Base-by-base conservation (phyloP, 2,113 vertebrate species). In the Rhinolophus sinicus region DNA sequence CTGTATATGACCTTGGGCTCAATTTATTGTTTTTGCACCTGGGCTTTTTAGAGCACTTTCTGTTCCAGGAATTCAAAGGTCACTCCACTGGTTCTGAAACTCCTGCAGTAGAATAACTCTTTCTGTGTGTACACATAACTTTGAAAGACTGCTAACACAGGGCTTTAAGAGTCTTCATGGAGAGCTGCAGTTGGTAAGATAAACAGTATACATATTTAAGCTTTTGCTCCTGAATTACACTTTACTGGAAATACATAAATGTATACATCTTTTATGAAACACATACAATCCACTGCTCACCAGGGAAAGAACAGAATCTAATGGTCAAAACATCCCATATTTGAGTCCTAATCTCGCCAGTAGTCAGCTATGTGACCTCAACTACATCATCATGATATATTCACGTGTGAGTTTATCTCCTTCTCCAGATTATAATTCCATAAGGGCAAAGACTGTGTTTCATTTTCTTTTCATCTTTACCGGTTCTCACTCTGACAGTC, bases 81-180 rank as follows among this genome's bases (percentile, higher is more conserved):
- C 24, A 26, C 14, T 54, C 38, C 52, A 84, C 22, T 96, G 95
- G 35, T 92, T 98, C 76, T 97, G 80, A 96, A 87, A 94, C 33
- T 93, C 67, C 88, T 95, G 3, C 65, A 65, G 50, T 73, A 8
- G 1, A 95, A 83, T 95, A 97, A 40, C 75, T 97, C n/a, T 65
- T 19, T 84, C 38, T 91, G 7, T 58, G 3, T 90, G 15, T 50
- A 84, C 88, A 76, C 77, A 90, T 75, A 94, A 50, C 38, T 97
- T 80, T 96, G 64, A 97, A 96, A 97, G 92, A 84, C 81, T 60
- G 91, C 26, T 65, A 90, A 78, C 47, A 26, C 33, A 6, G 22
- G 62, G 30, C 0, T 33, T 91, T 56, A 86, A 91, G 40, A 73
- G 78, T 56, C 18, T 38, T 84, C 89, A 38, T 33, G 83, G 26